These are phyloP conservation scores for Brachionus plicatilis DNA, from an alignment of 1,140 invertebrate genomes.

Conservation along the genomic window DNA sequence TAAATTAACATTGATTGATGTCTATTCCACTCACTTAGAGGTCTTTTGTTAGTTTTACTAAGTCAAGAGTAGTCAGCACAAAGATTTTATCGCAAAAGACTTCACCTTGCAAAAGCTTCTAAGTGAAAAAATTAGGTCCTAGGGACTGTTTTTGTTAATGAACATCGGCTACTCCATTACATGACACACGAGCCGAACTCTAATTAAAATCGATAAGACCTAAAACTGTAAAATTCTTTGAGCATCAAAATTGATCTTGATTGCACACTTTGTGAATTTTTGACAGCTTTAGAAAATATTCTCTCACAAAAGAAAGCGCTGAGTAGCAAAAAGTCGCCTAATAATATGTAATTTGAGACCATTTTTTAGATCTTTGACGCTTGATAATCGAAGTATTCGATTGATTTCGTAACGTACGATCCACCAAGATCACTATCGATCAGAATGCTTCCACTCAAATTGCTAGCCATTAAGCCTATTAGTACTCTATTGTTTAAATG, in stretches of 20 bases:
- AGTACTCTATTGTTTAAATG: neutral
- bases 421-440: neutral
- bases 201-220: neutral
- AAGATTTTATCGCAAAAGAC: neutral
- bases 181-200: neutral
- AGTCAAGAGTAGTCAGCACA: neutral
- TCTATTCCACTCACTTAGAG: neutral
- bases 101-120: neutral
- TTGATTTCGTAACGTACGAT: constrained; percentile 19
- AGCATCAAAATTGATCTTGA: neutral
- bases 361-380: neutral
- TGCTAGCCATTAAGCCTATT: neutral
- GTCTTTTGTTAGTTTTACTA: neutral
- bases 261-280: neutral
- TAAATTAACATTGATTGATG: neutral
- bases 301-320: neutral
- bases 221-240: neutral
- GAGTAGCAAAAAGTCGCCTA: neutral
- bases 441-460: neutral
- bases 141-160: neutral
- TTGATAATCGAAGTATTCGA: neutral
- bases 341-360: constrained; percentile 20
- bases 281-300: neutral
- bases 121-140: neutral
- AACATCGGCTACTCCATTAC: neutral